Conservation (phyloP, 2,797 vertebrate species). For the Gambelia wislizenii region DNA sequence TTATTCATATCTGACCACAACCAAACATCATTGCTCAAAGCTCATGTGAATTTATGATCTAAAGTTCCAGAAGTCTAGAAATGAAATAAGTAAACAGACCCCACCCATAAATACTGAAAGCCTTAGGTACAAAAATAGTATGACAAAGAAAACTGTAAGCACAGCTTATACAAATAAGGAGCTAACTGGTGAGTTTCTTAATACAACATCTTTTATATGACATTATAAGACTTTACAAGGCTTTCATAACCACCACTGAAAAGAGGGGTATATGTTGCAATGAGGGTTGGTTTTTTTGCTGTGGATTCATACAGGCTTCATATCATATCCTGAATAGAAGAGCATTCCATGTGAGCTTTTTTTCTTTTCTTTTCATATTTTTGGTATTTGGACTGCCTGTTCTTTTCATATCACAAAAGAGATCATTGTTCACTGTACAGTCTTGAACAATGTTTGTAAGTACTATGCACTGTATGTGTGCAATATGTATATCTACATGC, state of each 20-base stretch:
- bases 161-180: slow-evolving; percentile 14
- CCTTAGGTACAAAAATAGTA: background rate
- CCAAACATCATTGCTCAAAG: slow-evolving; percentile 43
- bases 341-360: background rate
- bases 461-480: background rate
- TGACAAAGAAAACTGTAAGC: slow-evolving; percentile 1
- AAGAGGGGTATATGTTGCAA: background rate
- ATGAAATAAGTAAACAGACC: slow-evolving; percentile 19
- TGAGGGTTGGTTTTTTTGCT: background rate
- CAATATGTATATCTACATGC: background rate
- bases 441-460: background rate
- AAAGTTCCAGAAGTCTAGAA: slow-evolving; percentile 30
- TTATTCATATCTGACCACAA: slow-evolving; percentile 54
- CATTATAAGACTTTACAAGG: background rate
- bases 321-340: background rate
- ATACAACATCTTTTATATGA: background rate
- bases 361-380: background rate
- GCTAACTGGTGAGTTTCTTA: background rate
- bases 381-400: background rate
- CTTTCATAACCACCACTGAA: background rate
- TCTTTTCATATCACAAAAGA: background rate
- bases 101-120: background rate
- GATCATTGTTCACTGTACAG: background rate
- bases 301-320: background rate
- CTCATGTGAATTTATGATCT: slow-evolving; percentile 44